Evolutionary conservation across 2,797 vertebrate genomes (phyloP).

Genomic region (Enteromius argenteus): DNA sequence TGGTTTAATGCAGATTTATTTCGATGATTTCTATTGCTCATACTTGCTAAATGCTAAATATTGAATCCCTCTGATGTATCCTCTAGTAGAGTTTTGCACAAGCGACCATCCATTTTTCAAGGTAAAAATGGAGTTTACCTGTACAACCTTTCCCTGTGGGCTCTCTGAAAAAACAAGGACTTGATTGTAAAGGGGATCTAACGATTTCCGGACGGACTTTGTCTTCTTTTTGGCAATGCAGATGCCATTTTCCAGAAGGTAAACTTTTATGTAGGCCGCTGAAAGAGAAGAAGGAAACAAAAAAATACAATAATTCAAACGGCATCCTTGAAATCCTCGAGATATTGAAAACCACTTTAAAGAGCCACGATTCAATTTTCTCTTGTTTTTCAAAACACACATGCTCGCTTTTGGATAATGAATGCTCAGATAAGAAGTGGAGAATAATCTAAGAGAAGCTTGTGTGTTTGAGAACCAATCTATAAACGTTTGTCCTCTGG

Average conservation of each 20-base stretch:
- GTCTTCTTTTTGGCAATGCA: conserved; percentile 99
- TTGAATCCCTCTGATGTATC: neutral
- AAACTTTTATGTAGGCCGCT: conserved; percentile 98
- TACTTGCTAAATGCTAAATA: neutral
- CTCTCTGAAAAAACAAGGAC: conserved; percentile 94
- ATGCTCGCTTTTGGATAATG: neutral
- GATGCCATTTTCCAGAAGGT: conserved; percentile 92
- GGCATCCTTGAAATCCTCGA: neutral
- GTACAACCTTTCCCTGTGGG: conserved; percentile 95
- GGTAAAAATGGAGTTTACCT: conserved; percentile 79
- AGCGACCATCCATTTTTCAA: neutral
- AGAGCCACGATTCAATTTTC: neutral
- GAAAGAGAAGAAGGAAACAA: conserved; percentile 57
- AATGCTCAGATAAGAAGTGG: neutral
- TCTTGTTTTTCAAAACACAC: neutral
- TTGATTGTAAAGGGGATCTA: conserved; percentile 98
- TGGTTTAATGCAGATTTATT: neutral
- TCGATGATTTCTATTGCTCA: neutral
- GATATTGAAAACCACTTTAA: neutral
- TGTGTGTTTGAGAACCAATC: neutral
- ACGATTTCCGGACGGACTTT: conserved; percentile 93
- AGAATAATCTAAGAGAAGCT: neutral
- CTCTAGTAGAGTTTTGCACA: neutral
- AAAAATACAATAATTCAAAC: neutral
- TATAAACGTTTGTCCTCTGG: conserved; percentile 13